Base-by-base conservation (phyloP, 2,888 invertebrate species). In the Perithous albicinctus region DNA sequence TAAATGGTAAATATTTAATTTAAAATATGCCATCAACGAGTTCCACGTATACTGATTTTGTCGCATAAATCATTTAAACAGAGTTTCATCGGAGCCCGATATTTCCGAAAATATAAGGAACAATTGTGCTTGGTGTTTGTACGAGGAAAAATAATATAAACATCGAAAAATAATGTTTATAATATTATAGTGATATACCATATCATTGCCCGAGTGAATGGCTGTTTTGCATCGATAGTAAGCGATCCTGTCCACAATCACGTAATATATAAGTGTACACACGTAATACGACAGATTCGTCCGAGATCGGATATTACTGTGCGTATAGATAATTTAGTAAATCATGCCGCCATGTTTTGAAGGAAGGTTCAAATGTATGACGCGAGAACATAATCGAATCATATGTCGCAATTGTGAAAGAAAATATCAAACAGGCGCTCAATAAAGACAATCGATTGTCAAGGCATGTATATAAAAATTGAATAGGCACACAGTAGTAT, bases 381-480 rank as follows among this genome's bases (percentile, higher is more conserved):
- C 41, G 59, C 15, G 20, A 18, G 2, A 46, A 26, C 67, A 12
- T 48, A 26, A 69, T 38, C 29, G 63, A 41, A 32, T 77, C 69
- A 38, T 18, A 51, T 61, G 48, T 20, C 51, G 54, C 41, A 15
- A 48, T 59, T 38, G 69, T 51, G 23, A 63, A 64, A 43, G 64
- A 72, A 72, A 72, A 64, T 78, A 63, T 72, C 64, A 72, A 72
- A 69, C 77, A 72, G 32, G 18, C 32, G 35, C 51, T 54, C 64
- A 59, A 72, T 72, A 72, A 51, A 15, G 43, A 8, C 76, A 72
- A 64, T 72, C 72, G 64, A 56, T 64, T 23, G 67, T 67, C 67
- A 35, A 43, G 48, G 67, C 67, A 51, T n/a, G 32, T 35, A 67
- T 20, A 48, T 67, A 26, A 35, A n/a, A 67, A 67, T 48, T 12